A percentile compares a stretch with the other conserved stretches of the same genome.
Conservation (phyloP, 2,113 vertebrate species). For the Triplophysa siluroides region DNA sequence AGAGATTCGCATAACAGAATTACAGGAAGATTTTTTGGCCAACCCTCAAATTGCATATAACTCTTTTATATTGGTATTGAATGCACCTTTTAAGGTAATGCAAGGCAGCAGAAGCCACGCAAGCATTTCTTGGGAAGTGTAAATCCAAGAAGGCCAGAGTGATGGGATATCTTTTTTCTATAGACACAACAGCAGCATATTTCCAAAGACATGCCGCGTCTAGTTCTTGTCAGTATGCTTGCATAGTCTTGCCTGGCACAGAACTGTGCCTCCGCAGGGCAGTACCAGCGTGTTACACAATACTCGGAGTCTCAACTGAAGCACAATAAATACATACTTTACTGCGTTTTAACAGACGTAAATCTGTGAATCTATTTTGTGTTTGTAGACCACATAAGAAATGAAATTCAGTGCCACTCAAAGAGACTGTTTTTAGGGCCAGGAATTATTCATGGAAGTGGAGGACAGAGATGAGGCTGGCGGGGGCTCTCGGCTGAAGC, state of each 20-base stretch:
- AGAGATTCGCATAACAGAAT: constrained; percentile 4
- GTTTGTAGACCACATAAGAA: neutral
- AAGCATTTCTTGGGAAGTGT: neutral
- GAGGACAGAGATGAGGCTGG: constrained; percentile 11
- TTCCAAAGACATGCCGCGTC: constrained; percentile 24
- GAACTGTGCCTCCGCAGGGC: constrained; percentile 18
- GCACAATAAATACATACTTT: constrained; percentile 15
- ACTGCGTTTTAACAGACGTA: neutral
- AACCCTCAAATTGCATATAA: neutral
- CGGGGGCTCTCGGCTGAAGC: constrained; percentile 21
- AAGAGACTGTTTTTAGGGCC: neutral
- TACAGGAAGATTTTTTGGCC: constrained; percentile 8
- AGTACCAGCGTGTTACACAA: constrained; percentile 51
- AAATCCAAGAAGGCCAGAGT: constrained; percentile 11
- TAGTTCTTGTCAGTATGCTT: constrained; percentile 32
- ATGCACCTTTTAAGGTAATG: neutral
- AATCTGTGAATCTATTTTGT: constrained; percentile 5
- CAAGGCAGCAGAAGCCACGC: neutral
- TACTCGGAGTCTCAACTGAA: constrained; percentile 34
- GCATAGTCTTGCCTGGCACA: constrained; percentile 14
- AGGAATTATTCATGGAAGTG: constrained; percentile 23
- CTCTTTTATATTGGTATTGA: neutral
- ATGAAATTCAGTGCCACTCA: neutral
- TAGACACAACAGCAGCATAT: constrained; percentile 22
- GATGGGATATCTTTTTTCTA: constrained; percentile 9